Base-by-base conservation (phyloP, 2,888 invertebrate genomes). In the Drosophila flavopinicola region DNA sequence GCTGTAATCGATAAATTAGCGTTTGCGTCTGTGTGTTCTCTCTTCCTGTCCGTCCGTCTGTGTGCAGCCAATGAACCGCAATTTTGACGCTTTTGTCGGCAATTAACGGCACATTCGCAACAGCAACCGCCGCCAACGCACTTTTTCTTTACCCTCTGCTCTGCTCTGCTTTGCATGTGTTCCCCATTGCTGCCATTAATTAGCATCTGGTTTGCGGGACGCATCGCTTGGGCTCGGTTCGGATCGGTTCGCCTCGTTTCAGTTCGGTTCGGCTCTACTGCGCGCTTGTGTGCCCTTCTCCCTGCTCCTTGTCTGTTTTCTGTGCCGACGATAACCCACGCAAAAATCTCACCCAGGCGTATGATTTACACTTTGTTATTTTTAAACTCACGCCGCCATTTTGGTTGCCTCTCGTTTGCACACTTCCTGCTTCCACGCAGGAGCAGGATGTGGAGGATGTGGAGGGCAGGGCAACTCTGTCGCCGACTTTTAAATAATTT, bases 341-440 rank as follows among this genome's bases (percentile, higher is more conserved):
- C 52, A 42, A 48, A 56, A 75, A 66, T 74, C 59, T 61, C 64
- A 66, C 74, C 73, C 75, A 82, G 65, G 72, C 83, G 77, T 85
- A 85, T 83, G 85, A 83, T 84, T 85, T 85, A 75, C 83, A 83
- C 79, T 78, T 83, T 85, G 83, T 85, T 84, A 84, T 84, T 84
- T 85, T 85, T 79, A 78, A 79, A 75, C 78, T 78, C 70, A 44
- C 66, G 63, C 74, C 69, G 71, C 76, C 83, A 79, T 84, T 80
- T 85, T 75, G 70, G 72, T 75, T 49, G 63, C 63, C 70, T 30
- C 58, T 39, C 42, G 37, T 45, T 47, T 38, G 51, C 70, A 29
- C 64, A 69, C 59, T 57, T 61, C 75, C 70, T 35, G 52, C 48
- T 37, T 42, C 61, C 39, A n/a, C 11, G 9, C 23, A 1, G 4